Evolutionary conservation across 2,113 vertebrate species (phyloP), one percentile per base, ranked within the genome.

Genomic region (Siniperca knerii): DNA sequence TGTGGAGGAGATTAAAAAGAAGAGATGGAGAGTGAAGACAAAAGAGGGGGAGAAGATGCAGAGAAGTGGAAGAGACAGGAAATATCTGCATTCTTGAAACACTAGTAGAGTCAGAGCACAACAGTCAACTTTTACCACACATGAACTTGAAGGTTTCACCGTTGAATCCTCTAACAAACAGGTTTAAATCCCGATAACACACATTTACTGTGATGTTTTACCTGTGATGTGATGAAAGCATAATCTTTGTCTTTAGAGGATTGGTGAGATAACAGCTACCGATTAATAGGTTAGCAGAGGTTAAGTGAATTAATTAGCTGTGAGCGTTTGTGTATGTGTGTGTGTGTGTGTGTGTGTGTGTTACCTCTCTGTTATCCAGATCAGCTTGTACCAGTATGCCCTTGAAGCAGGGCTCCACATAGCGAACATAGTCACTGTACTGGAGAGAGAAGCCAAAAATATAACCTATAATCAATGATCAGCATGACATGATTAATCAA

Each of bases 361-460:
- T 96, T 92, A 99, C 98, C 97, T 99, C 98, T 78, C 98, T 95
- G 92, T 99, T 99, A 89, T 99, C 98, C 90, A 97, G 94, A 89
- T 99, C 97, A 5, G 98, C 98, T 86, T 99, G 98, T 15, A 99
- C 98, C 54, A 99, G 93, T 18, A 95, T 98, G 50, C 97, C 98
- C 95, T 97, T 96, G 93, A 99, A 99, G 92, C 98, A 99, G 58
- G 98, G 98, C 68, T 99, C 98, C 1, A 99, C 86, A 58, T 98
- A 99, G 55, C 97, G 97, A 55, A 98, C 96, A 0, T 99, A 98
- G 87, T 98, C 98, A 71, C 96, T 99, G 93, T 98, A 99, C 98
- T 99, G 94, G 8, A 84, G 88, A 65, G 37, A 94, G 71, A 1
- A 0, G 81, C 0, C 23, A 83, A 82, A 79, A 21, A 70, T 33